Percentiles rank a stretch among this genome's conserved stretches.
Conservation (phyloP, 92 coral and sea anemone species). For the Epizoanthus stellaris region DNA sequence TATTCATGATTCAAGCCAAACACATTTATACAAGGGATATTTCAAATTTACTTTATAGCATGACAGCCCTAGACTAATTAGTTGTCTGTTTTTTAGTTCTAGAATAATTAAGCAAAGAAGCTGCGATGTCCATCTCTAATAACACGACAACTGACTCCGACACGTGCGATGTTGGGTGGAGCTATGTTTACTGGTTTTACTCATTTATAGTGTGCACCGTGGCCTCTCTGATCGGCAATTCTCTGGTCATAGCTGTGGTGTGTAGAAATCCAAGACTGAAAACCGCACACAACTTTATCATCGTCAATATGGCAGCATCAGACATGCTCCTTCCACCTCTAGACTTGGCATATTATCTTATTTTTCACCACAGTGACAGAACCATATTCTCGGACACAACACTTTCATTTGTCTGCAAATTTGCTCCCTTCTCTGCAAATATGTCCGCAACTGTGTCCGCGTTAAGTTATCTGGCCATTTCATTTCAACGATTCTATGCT, state of each 20-base stretch:
- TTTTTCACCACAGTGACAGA: not conserved
- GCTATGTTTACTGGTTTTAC: not conserved
- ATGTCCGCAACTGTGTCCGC: constrained; percentile 7
- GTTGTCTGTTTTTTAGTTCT: no score
- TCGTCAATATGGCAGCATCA: constrained; percentile 32
- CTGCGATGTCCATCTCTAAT: not conserved
- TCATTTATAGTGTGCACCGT: not conserved
- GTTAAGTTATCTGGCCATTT: constrained; percentile 8
- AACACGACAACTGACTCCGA: not conserved
- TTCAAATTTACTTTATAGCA: no score
- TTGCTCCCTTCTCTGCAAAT: not conserved
- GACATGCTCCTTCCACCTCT: not conserved
- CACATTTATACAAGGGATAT: no score
- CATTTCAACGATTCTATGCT: constrained; percentile 14
- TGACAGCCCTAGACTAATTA: no score
- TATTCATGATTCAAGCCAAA: no score
- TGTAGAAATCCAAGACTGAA: not conserved
- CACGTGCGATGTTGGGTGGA: not conserved
- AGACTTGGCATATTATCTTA: not conserved
- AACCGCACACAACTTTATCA: not conserved
- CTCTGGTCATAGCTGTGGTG: constrained; percentile 4
- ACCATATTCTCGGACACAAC: not conserved
- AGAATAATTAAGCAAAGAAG: no score
- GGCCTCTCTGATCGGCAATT: not conserved
- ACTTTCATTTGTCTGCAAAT: constrained; percentile 9